A percentile compares a stretch with the other conserved stretches of the same genome.
Conservation (phyloP, 92 coral and sea anemone species). For the Porites rus region DNA sequence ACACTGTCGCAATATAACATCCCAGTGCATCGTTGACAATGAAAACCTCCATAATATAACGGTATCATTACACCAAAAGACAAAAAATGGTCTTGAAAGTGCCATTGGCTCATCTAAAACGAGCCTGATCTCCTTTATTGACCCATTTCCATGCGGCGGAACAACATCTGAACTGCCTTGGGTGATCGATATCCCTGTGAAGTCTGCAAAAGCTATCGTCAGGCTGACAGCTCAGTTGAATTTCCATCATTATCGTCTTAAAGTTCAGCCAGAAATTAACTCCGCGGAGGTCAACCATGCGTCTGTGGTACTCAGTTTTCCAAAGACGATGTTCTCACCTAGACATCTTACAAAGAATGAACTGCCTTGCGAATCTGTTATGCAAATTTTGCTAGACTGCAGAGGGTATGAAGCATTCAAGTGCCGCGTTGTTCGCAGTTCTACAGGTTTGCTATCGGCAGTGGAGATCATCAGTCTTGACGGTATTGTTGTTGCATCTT, state of each 20-base stretch:
- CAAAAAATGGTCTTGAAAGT: constrained; percentile 22
- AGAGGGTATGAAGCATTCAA: constrained; percentile 48
- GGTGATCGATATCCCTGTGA: constrained; percentile 43
- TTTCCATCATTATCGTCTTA: constrained; percentile 26
- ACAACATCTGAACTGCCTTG: constrained; percentile 22
- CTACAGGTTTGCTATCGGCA: constrained; percentile 50
- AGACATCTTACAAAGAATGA: constrained; percentile 10
- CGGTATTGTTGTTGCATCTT: constrained; percentile 55
- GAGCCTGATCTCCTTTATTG: constrained; percentile 19
- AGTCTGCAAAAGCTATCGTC: background rate
- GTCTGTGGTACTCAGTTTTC: constrained; percentile 46
- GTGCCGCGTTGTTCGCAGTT: constrained; percentile 54
- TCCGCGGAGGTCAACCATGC: constrained; percentile 27
- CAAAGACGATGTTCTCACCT: constrained; percentile 37
- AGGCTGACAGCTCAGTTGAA: background rate
- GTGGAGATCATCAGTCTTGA: constrained; percentile 50
- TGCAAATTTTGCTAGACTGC: constrained; percentile 43
- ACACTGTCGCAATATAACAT: background rate
- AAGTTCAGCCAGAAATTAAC: constrained; percentile 26
- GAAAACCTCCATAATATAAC: constrained; percentile 11
- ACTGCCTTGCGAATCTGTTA: constrained; percentile 47
- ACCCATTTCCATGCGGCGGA: constrained; percentile 26
- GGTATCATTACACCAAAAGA: constrained; percentile 30
- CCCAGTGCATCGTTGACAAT: background rate
- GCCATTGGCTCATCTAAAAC: constrained; percentile 2